A percentile compares a stretch with the other conserved stretches of the same genome.
phyloP scores from a whole-genome alignment of 2,888 invertebrate species.

The Hydraecia micacea region DNA sequence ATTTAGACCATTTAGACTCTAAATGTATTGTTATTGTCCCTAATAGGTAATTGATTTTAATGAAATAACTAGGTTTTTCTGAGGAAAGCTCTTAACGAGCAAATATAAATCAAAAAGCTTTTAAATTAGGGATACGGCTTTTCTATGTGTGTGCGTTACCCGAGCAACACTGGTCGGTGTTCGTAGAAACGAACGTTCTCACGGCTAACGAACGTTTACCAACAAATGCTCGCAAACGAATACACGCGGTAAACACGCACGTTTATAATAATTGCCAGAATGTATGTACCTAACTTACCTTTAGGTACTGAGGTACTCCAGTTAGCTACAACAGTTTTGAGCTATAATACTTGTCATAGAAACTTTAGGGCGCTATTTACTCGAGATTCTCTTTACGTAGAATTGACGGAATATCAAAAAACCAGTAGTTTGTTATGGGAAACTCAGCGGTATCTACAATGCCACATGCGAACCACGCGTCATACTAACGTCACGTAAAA shows the following conservation, averaged over 20 bases:
- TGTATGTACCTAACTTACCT: slow-evolving; percentile 7
- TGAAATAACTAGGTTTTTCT: neutral
- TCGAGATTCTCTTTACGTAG: neutral
- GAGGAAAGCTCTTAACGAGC: neutral
- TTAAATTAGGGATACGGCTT: neutral
- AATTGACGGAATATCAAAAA: neutral
- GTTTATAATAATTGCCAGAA: neutral
- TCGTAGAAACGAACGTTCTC: neutral
- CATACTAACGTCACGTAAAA: no score
- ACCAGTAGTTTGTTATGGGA: neutral
- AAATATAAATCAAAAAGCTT: neutral
- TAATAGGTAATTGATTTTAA: neutral
- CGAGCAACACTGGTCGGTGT: neutral
- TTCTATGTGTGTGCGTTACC: neutral
- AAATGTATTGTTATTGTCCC: no score
- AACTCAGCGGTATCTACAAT: no score
- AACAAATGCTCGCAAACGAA: neutral
- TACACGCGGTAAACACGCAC: neutral
- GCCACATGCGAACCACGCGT: no score
- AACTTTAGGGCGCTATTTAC: neutral
- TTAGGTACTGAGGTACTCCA: neutral
- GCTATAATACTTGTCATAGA: neutral
- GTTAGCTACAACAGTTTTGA: neutral
- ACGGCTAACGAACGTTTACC: neutral
- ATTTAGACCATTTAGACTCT: no score